Conservation (phyloP, 2,888 invertebrate species). For the Gari tellinella region DNA sequence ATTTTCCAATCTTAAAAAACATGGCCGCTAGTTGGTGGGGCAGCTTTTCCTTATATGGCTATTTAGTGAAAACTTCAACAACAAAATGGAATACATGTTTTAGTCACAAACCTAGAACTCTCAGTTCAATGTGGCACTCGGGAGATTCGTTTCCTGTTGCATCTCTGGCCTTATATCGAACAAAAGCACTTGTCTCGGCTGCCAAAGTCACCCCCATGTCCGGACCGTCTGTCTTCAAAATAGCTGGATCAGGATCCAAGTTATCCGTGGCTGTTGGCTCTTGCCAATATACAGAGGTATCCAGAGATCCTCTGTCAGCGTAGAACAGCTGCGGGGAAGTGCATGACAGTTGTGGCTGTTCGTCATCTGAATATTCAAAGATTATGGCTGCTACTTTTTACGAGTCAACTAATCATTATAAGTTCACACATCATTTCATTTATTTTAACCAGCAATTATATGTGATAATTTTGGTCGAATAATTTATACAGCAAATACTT, state of each 20-base stretch:
- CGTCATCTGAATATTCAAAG: too few relatives aligned
- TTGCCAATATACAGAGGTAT: conserved; percentile 4
- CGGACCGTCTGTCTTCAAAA: conserved; percentile 6
- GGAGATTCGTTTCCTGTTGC: conserved; percentile 2
- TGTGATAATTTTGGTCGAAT: too few relatives aligned
- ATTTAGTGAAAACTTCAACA: too few relatives aligned
- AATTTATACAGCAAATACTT: too few relatives aligned
- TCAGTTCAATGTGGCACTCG: conserved; percentile 14
- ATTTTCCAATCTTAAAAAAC: too few relatives aligned
- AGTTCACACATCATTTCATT: too few relatives aligned
- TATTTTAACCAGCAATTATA: too few relatives aligned
- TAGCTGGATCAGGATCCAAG: neutral
- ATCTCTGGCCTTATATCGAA: conserved; percentile 14
- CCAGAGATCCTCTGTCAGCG: neutral
- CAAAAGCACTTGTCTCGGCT: conserved; percentile 6
- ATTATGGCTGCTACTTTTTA: too few relatives aligned
- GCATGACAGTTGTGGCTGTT: conserved; percentile 4
- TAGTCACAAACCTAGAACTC: conserved; percentile 1
- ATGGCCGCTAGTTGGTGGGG: too few relatives aligned
- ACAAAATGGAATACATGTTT: too few relatives aligned
- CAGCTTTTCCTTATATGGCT: too few relatives aligned
- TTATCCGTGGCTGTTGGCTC: neutral
- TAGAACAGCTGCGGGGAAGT: conserved; percentile 11
- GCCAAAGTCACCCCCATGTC: neutral
- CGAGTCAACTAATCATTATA: too few relatives aligned